Evolutionary conservation across 2,113 vertebrate species (phyloP).

Genomic region (Otis tarda): DNA sequence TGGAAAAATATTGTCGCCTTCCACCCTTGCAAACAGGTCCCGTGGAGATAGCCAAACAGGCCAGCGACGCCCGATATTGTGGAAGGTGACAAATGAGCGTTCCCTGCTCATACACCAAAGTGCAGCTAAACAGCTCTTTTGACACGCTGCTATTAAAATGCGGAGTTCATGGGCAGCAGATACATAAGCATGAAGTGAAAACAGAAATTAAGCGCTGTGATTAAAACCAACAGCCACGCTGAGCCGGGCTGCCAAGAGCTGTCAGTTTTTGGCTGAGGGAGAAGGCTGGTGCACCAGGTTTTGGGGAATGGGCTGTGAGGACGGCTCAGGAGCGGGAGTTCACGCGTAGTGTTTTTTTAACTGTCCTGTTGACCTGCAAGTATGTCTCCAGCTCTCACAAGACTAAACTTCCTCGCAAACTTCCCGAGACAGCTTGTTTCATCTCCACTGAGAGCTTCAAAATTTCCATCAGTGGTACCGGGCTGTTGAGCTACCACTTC

Average conservation of each 20-base stretch:
- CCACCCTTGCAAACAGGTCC: slow-evolving; percentile 62
- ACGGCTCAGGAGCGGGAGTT: background rate
- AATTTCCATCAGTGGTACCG: background rate
- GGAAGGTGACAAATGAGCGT: slow-evolving; percentile 26
- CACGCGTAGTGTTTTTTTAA: background rate
- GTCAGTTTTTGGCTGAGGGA: background rate
- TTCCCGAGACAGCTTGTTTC: background rate
- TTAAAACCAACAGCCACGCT: background rate
- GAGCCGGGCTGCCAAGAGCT: background rate
- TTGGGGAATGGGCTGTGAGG: background rate
- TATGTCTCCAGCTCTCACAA: background rate
- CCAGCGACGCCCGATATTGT: background rate
- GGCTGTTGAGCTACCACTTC: background rate
- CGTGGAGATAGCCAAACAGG: slow-evolving; percentile 51
- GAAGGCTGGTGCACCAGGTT: background rate
- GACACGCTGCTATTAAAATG: background rate
- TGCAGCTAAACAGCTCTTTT: background rate
- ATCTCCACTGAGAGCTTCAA: background rate
- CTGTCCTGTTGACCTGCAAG: background rate
- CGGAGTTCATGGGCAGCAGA: background rate
- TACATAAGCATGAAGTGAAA: slow-evolving; percentile 3
- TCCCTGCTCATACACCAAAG: background rate
- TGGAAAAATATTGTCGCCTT: slow-evolving; percentile 56
- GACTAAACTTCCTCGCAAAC: background rate
- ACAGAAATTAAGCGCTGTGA: slow-evolving; percentile 20